A percentile compares a stretch with the other conserved stretches of the same genome.
Evolutionary conservation across 2,797 vertebrate species (phyloP).

Genomic region (Xenopus petersii): DNA sequence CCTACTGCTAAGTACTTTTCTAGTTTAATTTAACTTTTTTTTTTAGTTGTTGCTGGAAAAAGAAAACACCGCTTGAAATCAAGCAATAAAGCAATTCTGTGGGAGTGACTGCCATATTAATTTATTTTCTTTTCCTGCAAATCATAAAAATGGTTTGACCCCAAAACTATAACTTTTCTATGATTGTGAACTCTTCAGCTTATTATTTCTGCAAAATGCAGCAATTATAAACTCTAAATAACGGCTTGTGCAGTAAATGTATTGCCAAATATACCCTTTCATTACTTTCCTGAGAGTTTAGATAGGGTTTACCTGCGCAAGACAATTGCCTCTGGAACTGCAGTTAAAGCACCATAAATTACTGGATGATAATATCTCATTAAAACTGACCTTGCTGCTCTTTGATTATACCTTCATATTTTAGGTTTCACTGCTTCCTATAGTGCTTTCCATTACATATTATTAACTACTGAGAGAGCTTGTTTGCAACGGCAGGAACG

Average conservation of each 20-base stretch:
- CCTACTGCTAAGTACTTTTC: too few species aligned
- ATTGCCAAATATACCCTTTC: constrained; percentile 1
- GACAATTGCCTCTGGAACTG: constrained; percentile 25
- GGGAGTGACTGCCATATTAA: constrained; percentile 14
- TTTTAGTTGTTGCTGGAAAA: too few species aligned
- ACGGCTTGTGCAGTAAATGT: constrained; percentile 9
- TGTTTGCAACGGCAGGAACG: not conserved
- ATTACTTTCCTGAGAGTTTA: constrained; percentile 14
- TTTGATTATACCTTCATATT: constrained; percentile 21
- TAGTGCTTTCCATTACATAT: not conserved
- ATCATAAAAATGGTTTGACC: constrained; percentile 33
- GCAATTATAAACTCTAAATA: constrained; percentile 30
- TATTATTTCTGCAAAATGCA: constrained; percentile 20
- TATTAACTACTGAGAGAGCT: not conserved
- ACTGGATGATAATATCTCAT: constrained; percentile 32
- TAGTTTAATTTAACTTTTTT: too few species aligned
- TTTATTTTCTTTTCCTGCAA: constrained; percentile 9
- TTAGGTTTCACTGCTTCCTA: constrained; percentile 7
- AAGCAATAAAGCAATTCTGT: not conserved
- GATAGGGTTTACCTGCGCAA: constrained; percentile 21
- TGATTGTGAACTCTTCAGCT: constrained; percentile 6
- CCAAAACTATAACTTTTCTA: constrained; percentile 4
- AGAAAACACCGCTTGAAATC: not conserved
- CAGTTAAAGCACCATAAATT: constrained; percentile 35
- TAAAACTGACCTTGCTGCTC: constrained; percentile 37